Conservation (phyloP, 1,140 invertebrate genomes). For the Dryas iulia region DNA sequence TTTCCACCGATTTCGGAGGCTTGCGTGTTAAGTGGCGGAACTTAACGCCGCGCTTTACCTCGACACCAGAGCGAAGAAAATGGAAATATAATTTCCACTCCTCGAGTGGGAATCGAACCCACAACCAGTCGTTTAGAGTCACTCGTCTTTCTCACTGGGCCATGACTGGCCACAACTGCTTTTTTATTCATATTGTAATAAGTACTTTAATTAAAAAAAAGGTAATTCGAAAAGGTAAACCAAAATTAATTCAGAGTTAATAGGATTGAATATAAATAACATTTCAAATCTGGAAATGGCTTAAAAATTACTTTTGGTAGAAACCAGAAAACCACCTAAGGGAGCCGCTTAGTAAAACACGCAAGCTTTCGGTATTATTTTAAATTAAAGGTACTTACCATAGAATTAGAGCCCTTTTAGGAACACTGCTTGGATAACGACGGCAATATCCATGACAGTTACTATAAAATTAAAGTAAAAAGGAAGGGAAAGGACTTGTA, state of each 20-base stretch:
- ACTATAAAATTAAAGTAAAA: constrained; percentile 19
- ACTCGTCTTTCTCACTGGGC: too few species aligned
- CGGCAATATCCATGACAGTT: constrained; percentile 15
- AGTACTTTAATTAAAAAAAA: too few species aligned
- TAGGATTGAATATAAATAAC: background rate
- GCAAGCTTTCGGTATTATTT: constrained; percentile 32
- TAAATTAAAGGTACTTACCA: constrained; percentile 36
- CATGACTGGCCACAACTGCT: too few species aligned
- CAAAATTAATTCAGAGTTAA: background rate
- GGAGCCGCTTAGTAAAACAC: constrained; percentile 14
- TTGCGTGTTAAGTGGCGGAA: too few species aligned
- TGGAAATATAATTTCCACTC: too few species aligned
- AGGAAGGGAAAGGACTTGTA: constrained; percentile 2
- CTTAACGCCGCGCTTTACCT: too few species aligned
- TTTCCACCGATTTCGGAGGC: too few species aligned
- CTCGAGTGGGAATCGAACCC: too few species aligned
- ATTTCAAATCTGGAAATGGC: constrained; percentile 7
- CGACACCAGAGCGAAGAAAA: too few species aligned
- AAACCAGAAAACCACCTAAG: constrained; percentile 22
- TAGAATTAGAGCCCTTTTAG: constrained; percentile 24
- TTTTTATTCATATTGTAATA: too few species aligned
- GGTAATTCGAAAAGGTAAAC: too few species aligned
- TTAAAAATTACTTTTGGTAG: constrained; percentile 20
- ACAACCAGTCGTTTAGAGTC: too few species aligned
- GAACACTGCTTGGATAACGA: constrained; percentile 20